phyloP scores from a whole-genome alignment of 53 echinoderm and acorn worm genomes.

The Arbacia lixula region DNA sequence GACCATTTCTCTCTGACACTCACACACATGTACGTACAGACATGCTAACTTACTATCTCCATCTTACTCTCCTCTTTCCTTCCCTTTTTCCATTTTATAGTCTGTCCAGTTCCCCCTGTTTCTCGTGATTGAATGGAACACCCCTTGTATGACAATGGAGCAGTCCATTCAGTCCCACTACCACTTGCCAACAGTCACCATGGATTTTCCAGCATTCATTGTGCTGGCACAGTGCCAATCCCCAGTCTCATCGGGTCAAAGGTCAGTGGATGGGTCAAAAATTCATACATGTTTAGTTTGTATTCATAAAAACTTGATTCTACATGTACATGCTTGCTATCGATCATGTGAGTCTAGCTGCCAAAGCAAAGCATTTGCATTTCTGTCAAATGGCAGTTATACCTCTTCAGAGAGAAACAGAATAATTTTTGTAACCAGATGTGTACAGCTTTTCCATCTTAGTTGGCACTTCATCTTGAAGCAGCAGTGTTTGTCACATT shows the following conservation, averaged over 20 bases:
- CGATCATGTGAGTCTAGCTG: no score
- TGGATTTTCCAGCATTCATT: conserved; percentile 91
- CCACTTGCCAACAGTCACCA: conserved; percentile 80
- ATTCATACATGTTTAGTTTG: background rate
- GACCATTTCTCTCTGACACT: no score
- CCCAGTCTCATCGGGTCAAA: conserved; percentile 76
- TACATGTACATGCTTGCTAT: background rate
- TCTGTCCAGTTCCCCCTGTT: conserved; percentile 52
- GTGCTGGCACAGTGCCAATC: conserved; percentile 91
- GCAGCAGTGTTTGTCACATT: no score
- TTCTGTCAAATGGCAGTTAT: no score
- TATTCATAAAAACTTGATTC: no score
- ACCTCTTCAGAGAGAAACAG: no score
- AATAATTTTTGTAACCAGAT: no score
- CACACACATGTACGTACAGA: no score
- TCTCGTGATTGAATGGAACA: conserved; percentile 45
- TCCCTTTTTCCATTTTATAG: background rate
- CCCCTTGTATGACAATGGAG: conserved; percentile 49
- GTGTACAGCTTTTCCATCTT: no score
- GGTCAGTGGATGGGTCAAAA: conserved; percentile 58
- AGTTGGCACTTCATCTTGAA: no score
- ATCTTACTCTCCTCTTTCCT: background rate
- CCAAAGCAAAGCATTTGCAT: no score
- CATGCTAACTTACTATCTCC: no score
- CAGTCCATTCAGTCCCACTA: conserved; percentile 83